Evolutionary conservation across 2,797 vertebrate genomes (phyloP).

Genomic region (Macropodus opercularis): DNA sequence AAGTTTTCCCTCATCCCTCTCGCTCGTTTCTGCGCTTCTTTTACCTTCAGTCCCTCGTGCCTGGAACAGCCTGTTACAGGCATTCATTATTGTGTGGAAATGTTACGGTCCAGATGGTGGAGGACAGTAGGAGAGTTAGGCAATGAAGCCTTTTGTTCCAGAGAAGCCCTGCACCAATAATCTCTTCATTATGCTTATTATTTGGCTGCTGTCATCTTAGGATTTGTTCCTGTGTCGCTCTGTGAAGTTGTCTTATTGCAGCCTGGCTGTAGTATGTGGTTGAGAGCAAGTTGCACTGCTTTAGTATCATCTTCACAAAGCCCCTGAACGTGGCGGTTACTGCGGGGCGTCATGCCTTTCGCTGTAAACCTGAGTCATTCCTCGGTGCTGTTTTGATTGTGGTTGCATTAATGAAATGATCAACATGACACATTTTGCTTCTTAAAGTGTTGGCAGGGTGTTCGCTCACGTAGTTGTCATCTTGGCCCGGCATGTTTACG

Average conservation of each 20-base stretch:
- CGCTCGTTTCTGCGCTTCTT: slow-evolving; percentile 31
- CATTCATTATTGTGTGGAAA: slow-evolving; percentile 62
- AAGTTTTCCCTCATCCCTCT: slow-evolving; percentile 32
- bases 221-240: too few species aligned
- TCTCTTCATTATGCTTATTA: slow-evolving; percentile 25
- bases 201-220: slow-evolving; percentile 23
- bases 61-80: slow-evolving; percentile 38
- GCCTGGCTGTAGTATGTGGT: too few species aligned
- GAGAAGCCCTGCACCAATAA: slow-evolving; percentile 31
- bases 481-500: too few species aligned
- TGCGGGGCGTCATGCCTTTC: not conserved
- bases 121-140: slow-evolving; percentile 15
- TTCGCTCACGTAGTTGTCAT: too few species aligned
- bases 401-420: too few species aligned
- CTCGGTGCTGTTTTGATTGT: not conserved
- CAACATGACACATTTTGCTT: too few species aligned
- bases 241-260: too few species aligned
- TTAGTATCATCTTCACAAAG: not conserved
- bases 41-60: slow-evolving; percentile 46
- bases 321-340: not conserved
- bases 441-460: too few species aligned
- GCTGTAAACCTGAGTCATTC: not conserved
- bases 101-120: slow-evolving; percentile 36
- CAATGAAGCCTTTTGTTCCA: slow-evolving; percentile 43
- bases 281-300: not conserved